Percentiles rank a stretch among this genome's conserved stretches.
phyloP scores from a whole-genome alignment of 2,888 invertebrate genomes.

The Seira musarum region DNA sequence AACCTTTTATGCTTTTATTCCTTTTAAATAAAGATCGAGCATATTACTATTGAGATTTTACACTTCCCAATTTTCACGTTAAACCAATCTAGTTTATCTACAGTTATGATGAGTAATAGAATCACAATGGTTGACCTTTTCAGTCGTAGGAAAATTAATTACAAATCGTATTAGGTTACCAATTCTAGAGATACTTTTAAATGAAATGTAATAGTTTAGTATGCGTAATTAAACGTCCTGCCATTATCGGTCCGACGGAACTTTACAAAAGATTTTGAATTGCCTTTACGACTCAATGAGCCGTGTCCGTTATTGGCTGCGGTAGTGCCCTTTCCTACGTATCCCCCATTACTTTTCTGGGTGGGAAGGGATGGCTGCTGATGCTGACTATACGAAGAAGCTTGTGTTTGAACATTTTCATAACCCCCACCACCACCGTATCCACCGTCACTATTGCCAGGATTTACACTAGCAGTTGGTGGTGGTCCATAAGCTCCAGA shows the following conservation, averaged over 20 bases:
- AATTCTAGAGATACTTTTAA: neutral
- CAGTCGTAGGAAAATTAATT: neutral
- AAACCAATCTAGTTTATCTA: neutral
- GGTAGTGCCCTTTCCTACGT: neutral
- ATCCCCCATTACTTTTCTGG: neutral
- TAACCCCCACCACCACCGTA: conserved; percentile 16
- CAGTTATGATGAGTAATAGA: neutral
- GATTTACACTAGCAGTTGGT: too few relatives aligned
- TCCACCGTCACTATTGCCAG: conserved; percentile 9
- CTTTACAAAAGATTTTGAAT: conserved; percentile 51
- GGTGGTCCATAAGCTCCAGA: neutral
- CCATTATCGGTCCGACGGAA: conserved; percentile 43
- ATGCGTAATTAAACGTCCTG: conserved; percentile 46
- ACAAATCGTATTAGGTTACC: neutral
- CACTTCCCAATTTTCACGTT: too few relatives aligned
- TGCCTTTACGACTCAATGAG: conserved; percentile 23
- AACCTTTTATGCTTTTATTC: neutral
- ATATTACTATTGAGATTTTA: neutral
- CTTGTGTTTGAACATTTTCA: conserved; percentile 23
- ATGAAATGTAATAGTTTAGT: conserved; percentile 17
- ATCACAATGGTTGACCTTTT: conserved; percentile 7
- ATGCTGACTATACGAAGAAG: conserved; percentile 40
- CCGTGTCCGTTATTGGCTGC: neutral
- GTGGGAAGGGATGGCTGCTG: conserved; percentile 1
- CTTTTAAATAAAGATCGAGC: neutral